Evolutionary conservation across 2,888 invertebrate species (phyloP).

Genomic region (Germaria angustata): DNA sequence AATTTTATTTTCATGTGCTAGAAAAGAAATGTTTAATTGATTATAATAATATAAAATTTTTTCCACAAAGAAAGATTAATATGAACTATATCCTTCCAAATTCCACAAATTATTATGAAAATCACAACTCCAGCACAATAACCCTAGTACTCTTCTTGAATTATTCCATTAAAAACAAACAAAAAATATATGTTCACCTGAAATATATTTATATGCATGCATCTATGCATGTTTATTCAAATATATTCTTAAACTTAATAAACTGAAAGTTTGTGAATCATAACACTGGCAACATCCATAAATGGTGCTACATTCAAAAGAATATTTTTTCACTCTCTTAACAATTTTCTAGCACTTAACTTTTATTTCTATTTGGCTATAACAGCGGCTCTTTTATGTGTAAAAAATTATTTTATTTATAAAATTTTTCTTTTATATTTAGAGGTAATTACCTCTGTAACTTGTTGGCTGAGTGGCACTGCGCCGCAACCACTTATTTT

Average conservation of each 20-base stretch:
- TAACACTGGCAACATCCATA: constrained; percentile 20
- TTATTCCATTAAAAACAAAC: constrained; percentile 37
- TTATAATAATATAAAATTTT: too few species aligned
- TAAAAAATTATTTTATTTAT: background rate
- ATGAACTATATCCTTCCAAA: too few species aligned
- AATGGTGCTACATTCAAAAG: constrained; percentile 22
- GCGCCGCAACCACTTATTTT: constrained; percentile 14
- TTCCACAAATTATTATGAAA: constrained; percentile 21
- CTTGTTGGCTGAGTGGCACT: constrained; percentile 34
- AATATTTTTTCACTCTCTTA: constrained; percentile 34
- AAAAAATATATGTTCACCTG: background rate
- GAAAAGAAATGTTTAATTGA: too few species aligned
- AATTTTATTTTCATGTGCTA: too few species aligned
- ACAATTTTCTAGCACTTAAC: constrained; percentile 61
- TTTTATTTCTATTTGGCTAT: constrained; percentile 29
- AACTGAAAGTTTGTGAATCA: too few species aligned
- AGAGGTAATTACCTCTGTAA: constrained; percentile 60
- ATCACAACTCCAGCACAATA: constrained; percentile 41
- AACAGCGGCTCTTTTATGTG: constrained; percentile 18
- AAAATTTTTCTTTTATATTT: constrained; percentile 47
- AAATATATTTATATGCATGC: too few species aligned
- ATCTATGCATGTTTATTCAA: too few species aligned
- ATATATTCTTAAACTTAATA: too few species aligned
- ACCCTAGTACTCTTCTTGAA: constrained; percentile 47
- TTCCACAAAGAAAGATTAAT: too few species aligned